Percentiles rank a stretch among this genome's conserved stretches.
Conservation (phyloP, 2,113 vertebrate genomes). For the Osmerus mordax region DNA sequence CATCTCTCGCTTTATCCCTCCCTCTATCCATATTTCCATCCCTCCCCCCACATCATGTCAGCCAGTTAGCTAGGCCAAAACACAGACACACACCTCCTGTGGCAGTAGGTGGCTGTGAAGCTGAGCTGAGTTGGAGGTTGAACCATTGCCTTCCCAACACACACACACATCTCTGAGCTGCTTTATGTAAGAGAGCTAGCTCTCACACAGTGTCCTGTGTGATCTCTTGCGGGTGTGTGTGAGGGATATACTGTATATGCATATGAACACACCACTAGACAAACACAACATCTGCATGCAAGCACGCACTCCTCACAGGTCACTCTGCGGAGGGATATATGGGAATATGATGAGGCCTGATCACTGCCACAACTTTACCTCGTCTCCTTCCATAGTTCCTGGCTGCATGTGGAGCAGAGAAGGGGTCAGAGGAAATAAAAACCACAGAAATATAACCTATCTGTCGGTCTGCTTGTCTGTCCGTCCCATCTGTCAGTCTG, state of each 20-base stretch:
- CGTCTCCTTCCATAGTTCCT: slow-evolving; percentile 99
- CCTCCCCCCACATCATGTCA: background rate
- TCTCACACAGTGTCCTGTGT: slow-evolving; percentile 36
- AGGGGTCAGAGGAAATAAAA: background rate
- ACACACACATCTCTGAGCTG: slow-evolving; percentile 32
- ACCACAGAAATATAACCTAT: too few species aligned
- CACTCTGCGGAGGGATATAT: slow-evolving; percentile 27
- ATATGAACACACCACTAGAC: slow-evolving; percentile 15
- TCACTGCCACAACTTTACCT: slow-evolving; percentile 83
- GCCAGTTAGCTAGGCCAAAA: too few species aligned
- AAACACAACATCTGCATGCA: slow-evolving; percentile 33
- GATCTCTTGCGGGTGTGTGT: slow-evolving; percentile 12
- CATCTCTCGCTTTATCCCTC: too few species aligned
- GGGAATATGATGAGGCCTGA: background rate
- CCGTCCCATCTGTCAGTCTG: background rate
- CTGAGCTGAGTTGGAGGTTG: too few species aligned
- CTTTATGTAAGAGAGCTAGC: slow-evolving; percentile 61
- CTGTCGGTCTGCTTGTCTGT: background rate
- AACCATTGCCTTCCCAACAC: too few species aligned
- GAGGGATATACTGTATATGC: slow-evolving; percentile 8
- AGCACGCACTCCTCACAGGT: slow-evolving; percentile 3
- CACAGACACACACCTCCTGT: background rate
- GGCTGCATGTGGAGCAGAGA: slow-evolving; percentile 94
- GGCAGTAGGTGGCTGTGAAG: too few species aligned
- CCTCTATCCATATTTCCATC: background rate